Evolutionary conservation across 2,888 invertebrate genomes (phyloP).

Genomic region (Protophormia terraenovae): DNA sequence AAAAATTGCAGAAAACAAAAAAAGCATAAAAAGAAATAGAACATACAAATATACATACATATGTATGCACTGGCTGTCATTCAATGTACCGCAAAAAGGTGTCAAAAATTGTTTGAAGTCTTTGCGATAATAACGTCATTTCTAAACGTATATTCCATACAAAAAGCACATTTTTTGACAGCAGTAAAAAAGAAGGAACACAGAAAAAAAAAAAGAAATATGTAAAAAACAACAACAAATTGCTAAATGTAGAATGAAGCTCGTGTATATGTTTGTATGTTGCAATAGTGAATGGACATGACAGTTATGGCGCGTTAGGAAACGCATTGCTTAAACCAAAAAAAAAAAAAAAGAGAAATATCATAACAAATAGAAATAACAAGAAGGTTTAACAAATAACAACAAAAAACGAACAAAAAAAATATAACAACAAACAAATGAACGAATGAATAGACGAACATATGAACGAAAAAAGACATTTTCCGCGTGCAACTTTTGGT

Average conservation of each 20-base stretch:
- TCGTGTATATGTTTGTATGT: constrained; percentile 60
- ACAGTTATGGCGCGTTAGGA: constrained; percentile 75
- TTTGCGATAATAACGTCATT: constrained; percentile 68
- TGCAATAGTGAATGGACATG: constrained; percentile 76
- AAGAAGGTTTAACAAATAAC: constrained; percentile 61
- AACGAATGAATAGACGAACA: not conserved
- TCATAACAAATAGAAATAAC: constrained; percentile 66
- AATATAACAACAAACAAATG: not conserved
- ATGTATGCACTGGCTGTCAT: constrained; percentile 60
- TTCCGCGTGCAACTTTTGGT: constrained; percentile 65
- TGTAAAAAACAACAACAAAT: constrained; percentile 40
- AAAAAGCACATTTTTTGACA: constrained; percentile 64
- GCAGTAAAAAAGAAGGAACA: constrained; percentile 53
- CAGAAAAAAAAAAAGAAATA: not conserved
- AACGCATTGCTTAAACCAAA: constrained; percentile 60
- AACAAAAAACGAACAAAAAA: constrained; percentile 30
- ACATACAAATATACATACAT: not conserved
- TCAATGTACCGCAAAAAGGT: constrained; percentile 68
- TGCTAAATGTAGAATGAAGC: constrained; percentile 28
- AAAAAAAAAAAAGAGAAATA: constrained; percentile 39
- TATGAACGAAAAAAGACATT: constrained; percentile 52
- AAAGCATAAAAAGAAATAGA: not conserved
- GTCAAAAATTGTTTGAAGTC: constrained; percentile 71
- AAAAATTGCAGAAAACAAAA: not conserved
- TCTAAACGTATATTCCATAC: constrained; percentile 60